These are phyloP conservation scores for Lithobates sylvaticus DNA, from an alignment of 2,797 vertebrate species.

Conservation along the genomic window DNA sequence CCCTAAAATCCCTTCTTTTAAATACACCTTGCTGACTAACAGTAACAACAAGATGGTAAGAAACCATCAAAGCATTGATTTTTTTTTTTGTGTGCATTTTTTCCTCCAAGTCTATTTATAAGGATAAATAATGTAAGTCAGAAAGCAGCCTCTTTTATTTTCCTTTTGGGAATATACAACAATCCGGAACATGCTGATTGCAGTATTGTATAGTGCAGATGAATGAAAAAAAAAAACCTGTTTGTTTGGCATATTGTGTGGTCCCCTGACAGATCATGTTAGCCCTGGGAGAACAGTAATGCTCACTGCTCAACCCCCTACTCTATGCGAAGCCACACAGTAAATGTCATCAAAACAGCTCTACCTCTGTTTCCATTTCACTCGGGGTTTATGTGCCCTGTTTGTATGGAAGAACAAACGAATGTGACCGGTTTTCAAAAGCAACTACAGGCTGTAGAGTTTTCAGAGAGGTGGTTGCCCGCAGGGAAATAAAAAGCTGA, in stretches of 20 bases:
- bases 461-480: conserved; percentile 44
- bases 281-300: conserved; percentile 59
- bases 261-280: conserved; percentile 59
- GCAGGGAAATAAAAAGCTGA: conserved; percentile 53
- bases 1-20: conserved; percentile 15
- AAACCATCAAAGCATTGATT: conserved; percentile 47
- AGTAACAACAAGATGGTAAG: conserved; percentile 29
- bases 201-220: conserved; percentile 49
- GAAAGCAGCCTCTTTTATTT: conserved; percentile 52
- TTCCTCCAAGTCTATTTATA: conserved; percentile 36
- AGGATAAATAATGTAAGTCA: conserved; percentile 49
- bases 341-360: conserved; percentile 67
- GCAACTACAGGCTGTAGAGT: conserved; percentile 38
- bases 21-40: conserved; percentile 34
- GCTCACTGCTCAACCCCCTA: conserved; percentile 52
- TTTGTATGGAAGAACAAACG: conserved; percentile 51
- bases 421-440: conserved; percentile 60
- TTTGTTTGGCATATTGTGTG: conserved; percentile 59
- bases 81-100: conserved; percentile 38
- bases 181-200: conserved; percentile 60
- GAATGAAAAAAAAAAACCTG: conserved; percentile 56
- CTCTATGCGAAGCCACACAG: conserved; percentile 57
- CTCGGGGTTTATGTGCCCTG: conserved; percentile 59
- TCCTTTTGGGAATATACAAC: conserved; percentile 49
- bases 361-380: conserved; percentile 64